Evolutionary conservation across 2,888 invertebrate species (phyloP), one percentile per base, ranked within the genome.

Genomic region (Drosophila yooni): DNA sequence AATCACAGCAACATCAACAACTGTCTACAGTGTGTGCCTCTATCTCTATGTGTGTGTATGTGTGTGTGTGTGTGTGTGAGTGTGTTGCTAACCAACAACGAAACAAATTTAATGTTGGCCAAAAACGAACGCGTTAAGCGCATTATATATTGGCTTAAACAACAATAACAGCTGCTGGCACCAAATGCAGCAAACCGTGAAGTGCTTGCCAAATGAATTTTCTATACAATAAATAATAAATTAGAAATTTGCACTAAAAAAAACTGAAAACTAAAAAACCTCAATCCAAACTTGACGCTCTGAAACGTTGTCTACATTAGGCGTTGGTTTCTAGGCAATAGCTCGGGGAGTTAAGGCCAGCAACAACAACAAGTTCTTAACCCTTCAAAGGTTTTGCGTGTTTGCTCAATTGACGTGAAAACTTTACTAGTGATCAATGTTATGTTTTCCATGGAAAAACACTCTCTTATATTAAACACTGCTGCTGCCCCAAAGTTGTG

Each of bases 171-270:
- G 69, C 70, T 73, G 70, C 74, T 82, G 71, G 79, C 70, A 75
- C 81, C 89, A 89, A 83, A 82, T 68, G 84, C 91, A 90, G 84
- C 79, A 79, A 82, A 89, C 82, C 91, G 91, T 91, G 89, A 91
- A 91, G 91, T 91, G 89, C 81, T 85, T 85, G 83, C 85, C 88
- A 83, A 85, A 88, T 85, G 75, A 65, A 77, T 85, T 88, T 88
- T 85, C 78, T 83, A 86, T 83, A 81, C 63, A 64, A 72, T 57
- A 69, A 48, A 69, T 57, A 48, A 69, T 53, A 61, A 69, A 67
- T 78, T 80, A 69, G 76, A 84, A 84, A 84, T 72, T 73, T 66
- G 15, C 40, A 62, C 40, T 34, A 15, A 38, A 31, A 67, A 40
- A 53, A 43, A 15, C n/a, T 31, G 8, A 1, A 72, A 1, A 76